These are phyloP conservation scores for Antidorcas marsupialis DNA, from an alignment of 2,113 vertebrate genomes.

Conservation along the genomic window DNA sequence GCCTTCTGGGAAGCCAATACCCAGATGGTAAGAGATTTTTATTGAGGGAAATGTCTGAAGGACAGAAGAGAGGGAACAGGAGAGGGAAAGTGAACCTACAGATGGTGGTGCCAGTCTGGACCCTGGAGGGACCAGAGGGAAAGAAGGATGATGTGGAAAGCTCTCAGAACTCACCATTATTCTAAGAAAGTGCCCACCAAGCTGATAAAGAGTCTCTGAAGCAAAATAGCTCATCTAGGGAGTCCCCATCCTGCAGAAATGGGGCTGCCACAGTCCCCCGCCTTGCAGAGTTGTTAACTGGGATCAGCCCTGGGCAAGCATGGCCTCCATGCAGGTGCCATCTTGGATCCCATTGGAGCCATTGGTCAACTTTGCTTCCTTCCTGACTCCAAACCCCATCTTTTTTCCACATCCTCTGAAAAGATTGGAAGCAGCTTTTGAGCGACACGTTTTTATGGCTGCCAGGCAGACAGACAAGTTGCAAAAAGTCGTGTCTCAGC, in stretches of 20 bases:
- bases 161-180: not conserved
- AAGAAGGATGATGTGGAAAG: not conserved
- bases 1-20: not conserved
- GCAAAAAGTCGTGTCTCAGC: not conserved
- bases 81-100: not conserved
- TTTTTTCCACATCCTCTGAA: too few relatives aligned
- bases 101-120: too few relatives aligned
- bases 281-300: not conserved
- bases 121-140: not conserved
- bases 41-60: not conserved
- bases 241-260: not conserved
- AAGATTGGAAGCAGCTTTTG: too few relatives aligned
- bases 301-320: not conserved
- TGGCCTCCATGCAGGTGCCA: fast-evolving
- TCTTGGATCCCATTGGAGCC: not conserved
- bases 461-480: not conserved
- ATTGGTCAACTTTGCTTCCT: not conserved
- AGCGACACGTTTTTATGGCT: not conserved
- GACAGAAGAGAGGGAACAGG: not conserved
- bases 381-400: not conserved
- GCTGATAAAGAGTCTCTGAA: too few relatives aligned
- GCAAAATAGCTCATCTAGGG: not conserved
- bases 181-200: not conserved
- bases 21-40: not conserved
- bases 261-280: too few relatives aligned